Percentiles rank a stretch among this genome's conserved stretches.
Conservation (phyloP, 2,113 vertebrate genomes). For the Muntiacus reevesi region DNA sequence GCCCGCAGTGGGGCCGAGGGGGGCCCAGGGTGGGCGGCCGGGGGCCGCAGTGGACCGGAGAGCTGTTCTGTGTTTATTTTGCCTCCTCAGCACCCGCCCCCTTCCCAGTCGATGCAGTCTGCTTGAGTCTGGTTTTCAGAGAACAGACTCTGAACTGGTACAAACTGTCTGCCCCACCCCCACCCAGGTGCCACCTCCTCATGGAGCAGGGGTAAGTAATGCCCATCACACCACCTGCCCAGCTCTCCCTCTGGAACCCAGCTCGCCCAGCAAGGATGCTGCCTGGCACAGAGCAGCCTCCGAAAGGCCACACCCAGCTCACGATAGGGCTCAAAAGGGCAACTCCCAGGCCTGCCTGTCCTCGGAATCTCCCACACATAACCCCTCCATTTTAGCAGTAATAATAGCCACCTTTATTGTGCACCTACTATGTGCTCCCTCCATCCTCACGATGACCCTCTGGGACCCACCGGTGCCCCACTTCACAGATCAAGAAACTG, state of each 20-base stretch:
- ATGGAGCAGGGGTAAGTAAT: neutral
- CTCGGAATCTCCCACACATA: neutral
- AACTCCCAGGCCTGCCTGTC: neutral
- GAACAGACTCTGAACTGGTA: neutral
- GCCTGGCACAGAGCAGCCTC: neutral
- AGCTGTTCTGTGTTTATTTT: neutral
- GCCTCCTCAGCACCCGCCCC: neutral
- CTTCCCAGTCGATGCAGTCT: neutral
- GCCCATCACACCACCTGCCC: neutral
- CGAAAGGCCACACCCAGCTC: neutral
- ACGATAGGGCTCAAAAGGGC: neutral
- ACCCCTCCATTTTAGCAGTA: neutral
- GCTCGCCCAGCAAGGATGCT: neutral
- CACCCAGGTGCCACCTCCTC: neutral
- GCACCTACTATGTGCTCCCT: neutral
- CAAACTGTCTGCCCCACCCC: neutral
- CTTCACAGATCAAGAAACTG: neutral
- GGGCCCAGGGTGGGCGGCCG: too few relatives aligned
- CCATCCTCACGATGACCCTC: neutral
- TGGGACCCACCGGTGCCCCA: neutral
- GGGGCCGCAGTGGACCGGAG: rapidly evolving
- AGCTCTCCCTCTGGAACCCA: too few relatives aligned
- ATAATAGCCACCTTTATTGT: rapidly evolving
- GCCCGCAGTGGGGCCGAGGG: too few relatives aligned
- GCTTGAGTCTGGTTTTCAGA: neutral